Evolutionary conservation across 2,888 invertebrate species (phyloP).

Genomic region (Psococerastis gibbosa): DNA sequence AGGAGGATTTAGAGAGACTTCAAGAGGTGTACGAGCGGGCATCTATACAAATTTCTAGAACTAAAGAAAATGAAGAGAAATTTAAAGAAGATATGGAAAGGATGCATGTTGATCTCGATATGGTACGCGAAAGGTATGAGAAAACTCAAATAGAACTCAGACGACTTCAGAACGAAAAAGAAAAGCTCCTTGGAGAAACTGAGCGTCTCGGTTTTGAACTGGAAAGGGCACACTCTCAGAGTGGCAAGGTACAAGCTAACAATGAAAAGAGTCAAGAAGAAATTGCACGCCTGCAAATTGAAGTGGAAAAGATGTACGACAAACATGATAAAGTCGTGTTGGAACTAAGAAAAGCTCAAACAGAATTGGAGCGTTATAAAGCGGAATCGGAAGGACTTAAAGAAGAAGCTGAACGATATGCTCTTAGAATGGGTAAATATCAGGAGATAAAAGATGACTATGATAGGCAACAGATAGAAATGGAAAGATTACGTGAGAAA

Average conservation of each 20-base stretch:
- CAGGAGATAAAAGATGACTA: constrained; percentile 51
- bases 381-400: constrained; percentile 56
- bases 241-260: constrained; percentile 63
- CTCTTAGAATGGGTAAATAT: constrained; percentile 52
- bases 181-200: constrained; percentile 65
- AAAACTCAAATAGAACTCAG: constrained; percentile 72
- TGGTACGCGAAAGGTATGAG: constrained; percentile 74
- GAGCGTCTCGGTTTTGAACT: constrained; percentile 71
- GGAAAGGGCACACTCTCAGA: constrained; percentile 70
- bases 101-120: constrained; percentile 59
- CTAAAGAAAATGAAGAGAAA: constrained; percentile 82
- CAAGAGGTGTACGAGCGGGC: constrained; percentile 82
- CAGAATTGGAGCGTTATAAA: constrained; percentile 48
- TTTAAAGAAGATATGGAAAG: constrained; percentile 68
- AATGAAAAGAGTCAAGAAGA: constrained; percentile 84
- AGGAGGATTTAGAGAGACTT: constrained; percentile 65
- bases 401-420: constrained; percentile 57
- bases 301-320: constrained; percentile 78
- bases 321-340: constrained; percentile 71
- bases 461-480: constrained; percentile 56
- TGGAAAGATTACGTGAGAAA: constrained; percentile 59
- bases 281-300: constrained; percentile 64
- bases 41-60: constrained; percentile 61
- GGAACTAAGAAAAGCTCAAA: constrained; percentile 63
- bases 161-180: constrained; percentile 64